phyloP scores from a whole-genome alignment of 2,888 invertebrate species.

The Sphaerophoria taeniata region DNA sequence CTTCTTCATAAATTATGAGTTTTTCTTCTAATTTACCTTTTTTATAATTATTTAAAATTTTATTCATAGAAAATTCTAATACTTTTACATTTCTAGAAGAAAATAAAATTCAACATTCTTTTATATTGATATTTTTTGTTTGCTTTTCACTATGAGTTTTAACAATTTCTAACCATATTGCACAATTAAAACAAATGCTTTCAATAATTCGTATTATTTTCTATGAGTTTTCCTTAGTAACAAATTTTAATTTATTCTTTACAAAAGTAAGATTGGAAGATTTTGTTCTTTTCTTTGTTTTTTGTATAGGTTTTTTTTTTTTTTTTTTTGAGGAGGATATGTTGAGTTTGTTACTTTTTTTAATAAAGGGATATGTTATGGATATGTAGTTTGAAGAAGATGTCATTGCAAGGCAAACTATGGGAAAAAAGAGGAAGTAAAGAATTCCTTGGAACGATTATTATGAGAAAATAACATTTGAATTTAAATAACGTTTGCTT shows the following conservation, averaged over 20 bases:
- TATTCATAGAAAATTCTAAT: slow-evolving; percentile 67
- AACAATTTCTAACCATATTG: slow-evolving; percentile 67
- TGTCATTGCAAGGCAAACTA: neutral
- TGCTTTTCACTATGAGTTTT: slow-evolving; percentile 49
- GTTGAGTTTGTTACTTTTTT: slow-evolving; percentile 14
- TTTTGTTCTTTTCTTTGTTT: slow-evolving; percentile 23
- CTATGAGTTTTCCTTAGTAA: slow-evolving; percentile 6
- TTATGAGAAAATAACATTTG: too few relatives aligned
- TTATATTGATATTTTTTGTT: slow-evolving; percentile 33
- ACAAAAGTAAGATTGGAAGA: slow-evolving; percentile 68
- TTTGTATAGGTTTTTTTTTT: slow-evolving; percentile 34
- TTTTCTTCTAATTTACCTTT: slow-evolving; percentile 19
- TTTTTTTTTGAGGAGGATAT: slow-evolving; percentile 55
- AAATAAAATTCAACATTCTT: slow-evolving; percentile 46
- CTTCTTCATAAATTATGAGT: slow-evolving; percentile 9
- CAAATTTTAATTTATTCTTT: slow-evolving; percentile 27
- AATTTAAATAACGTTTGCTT: too few relatives aligned
- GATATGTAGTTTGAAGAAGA: neutral
- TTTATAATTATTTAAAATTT: slow-evolving; percentile 19
- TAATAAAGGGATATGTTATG: slow-evolving; percentile 50
- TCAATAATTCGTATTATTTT: slow-evolving; percentile 7
- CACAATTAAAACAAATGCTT: slow-evolving; percentile 67
- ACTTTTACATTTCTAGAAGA: slow-evolving; percentile 49
- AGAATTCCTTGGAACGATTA: too few relatives aligned
- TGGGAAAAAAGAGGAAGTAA: too few relatives aligned